Evolutionary conservation across 2,113 vertebrate genomes (phyloP).

Genomic region (Toxotes jaculatrix): DNA sequence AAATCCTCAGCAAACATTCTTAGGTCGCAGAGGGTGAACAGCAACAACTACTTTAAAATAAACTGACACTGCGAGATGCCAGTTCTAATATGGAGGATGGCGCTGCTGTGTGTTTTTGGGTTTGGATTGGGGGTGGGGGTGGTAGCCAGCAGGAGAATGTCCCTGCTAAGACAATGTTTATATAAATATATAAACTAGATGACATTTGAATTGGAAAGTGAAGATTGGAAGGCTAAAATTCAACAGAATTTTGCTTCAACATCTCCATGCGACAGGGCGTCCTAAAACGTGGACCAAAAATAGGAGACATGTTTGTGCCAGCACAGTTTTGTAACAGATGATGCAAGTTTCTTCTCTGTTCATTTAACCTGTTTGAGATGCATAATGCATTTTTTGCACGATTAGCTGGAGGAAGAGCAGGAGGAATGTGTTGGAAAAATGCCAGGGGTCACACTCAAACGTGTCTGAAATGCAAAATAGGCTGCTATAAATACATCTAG

Average conservation of each 20-base stretch:
- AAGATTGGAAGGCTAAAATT: slow-evolving; percentile 5
- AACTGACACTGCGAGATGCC: slow-evolving; percentile 54
- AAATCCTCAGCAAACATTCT: slow-evolving; percentile 79
- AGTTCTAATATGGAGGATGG: slow-evolving; percentile 27
- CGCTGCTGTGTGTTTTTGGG: slow-evolving; percentile 1
- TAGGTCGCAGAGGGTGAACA: slow-evolving; percentile 74
- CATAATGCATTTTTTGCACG: slow-evolving; percentile 5
- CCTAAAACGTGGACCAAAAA: neutral
- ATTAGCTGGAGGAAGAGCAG: slow-evolving; percentile 4
- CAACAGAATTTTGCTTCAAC: too few relatives aligned
- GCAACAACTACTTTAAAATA: slow-evolving; percentile 77
- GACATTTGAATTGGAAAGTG: slow-evolving; percentile 26
- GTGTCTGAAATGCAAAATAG: slow-evolving; percentile 55
- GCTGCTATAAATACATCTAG: slow-evolving; percentile 28
- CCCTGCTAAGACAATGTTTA: slow-evolving; percentile 39
- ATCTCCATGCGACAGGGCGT: neutral
- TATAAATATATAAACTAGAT: slow-evolving; percentile 26
- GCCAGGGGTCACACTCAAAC: slow-evolving; percentile 34
- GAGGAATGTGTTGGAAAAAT: slow-evolving; percentile 28
- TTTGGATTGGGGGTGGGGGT: neutral
- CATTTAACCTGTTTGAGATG: slow-evolving; percentile 42
- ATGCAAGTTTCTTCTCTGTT: slow-evolving; percentile 22
- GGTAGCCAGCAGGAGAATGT: slow-evolving; percentile 32
- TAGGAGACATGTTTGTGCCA: slow-evolving; percentile 9
- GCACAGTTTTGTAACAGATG: slow-evolving; percentile 30